Evolutionary conservation across 2,113 vertebrate genomes (phyloP), one percentile per base, ranked within the genome.

Genomic region (Polypterus senegalus): DNA sequence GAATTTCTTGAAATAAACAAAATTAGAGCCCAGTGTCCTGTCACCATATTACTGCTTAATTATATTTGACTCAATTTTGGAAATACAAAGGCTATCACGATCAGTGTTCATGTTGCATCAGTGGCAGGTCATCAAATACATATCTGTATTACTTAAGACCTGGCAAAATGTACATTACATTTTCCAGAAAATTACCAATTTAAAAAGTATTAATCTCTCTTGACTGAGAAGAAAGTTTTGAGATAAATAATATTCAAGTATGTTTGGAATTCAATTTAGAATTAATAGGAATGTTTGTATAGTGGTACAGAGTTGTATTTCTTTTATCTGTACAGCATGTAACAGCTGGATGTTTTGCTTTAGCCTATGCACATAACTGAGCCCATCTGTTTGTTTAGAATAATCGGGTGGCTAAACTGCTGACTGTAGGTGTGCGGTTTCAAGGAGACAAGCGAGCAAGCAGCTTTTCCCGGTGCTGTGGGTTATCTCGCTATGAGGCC

Each of bases 391-490:
- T 10, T 11, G n/a, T 44, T 4, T 76, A 98, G 96, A 97, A 98
- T 2, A 82, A 88, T 46, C 80, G 96, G 1, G 86, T 94, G 60
- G 93, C 92, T 55, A 92, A 86, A 63, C 81, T 78, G 78, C 61
- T 98, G 77, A 86, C 70, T 1, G 87, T 96, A 11, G 88, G 83
- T 4, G 80, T 97, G 9, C 90, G 86, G 9, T 79, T 90, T 70
- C 80, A 85, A 9, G 93, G 92, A 4, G 86, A 88, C 58, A 81
- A 73, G 54, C 79, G 73, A 66, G 65, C 65, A 3, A 83, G 73
- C 63, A 82, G 86, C 5, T 80, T 91, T 58, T 93, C 92, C 0
- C 92, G 96, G 58, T 89, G 89, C 59, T 98, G 92, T 1, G 83
- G 91, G 46, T 77, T 98, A 46, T 70, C 79, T 4, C 88, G 78